Evolutionary conservation across 2,888 invertebrate genomes (phyloP).

Genomic region (Graphium colonna): DNA sequence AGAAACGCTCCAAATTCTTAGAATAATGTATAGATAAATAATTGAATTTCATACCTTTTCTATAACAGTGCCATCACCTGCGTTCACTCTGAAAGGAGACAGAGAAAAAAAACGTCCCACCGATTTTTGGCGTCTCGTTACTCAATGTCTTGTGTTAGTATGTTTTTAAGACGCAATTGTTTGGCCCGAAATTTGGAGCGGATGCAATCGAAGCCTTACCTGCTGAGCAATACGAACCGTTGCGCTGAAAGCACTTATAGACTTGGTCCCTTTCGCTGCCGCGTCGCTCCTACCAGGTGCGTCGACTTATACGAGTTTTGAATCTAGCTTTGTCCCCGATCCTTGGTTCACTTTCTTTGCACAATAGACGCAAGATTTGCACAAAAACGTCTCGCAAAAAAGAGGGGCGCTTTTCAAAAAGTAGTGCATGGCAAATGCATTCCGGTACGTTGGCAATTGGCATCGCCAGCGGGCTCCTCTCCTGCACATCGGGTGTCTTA

Average conservation of each 20-base stretch:
- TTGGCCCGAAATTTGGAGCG: slow-evolving; percentile 42
- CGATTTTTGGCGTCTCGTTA: slow-evolving; percentile 68
- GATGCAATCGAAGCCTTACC: slow-evolving; percentile 66
- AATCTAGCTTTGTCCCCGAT: slow-evolving; percentile 51
- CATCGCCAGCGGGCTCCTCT: too few relatives aligned
- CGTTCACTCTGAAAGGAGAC: slow-evolving; percentile 55
- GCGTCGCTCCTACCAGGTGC: slow-evolving; percentile 58
- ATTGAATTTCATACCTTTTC: slow-evolving; percentile 67
- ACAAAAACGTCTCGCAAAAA: slow-evolving; percentile 69
- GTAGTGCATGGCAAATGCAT: slow-evolving; percentile 49
- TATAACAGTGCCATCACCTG: slow-evolving; percentile 70
- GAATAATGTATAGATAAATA: slow-evolving; percentile 67
- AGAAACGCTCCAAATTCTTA: slow-evolving; percentile 53
- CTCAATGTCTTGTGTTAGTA: slow-evolving; percentile 69
- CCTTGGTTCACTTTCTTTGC: slow-evolving; percentile 55
- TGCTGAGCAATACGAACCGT: slow-evolving; percentile 56
- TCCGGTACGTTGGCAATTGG: slow-evolving; percentile 33
- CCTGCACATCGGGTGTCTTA: slow-evolving; percentile 28
- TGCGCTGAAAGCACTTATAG: too few relatives aligned
- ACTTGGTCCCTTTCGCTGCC: slow-evolving; percentile 45
- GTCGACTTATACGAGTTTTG: slow-evolving; percentile 49
- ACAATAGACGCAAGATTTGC: slow-evolving; percentile 75
- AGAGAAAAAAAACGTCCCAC: slow-evolving; percentile 54
- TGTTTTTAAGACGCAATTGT: slow-evolving; percentile 53
- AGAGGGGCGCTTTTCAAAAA: slow-evolving; percentile 52